Evolutionary conservation across 2,888 invertebrate genomes (phyloP).

Genomic region (Allophyes oxyacanthae): DNA sequence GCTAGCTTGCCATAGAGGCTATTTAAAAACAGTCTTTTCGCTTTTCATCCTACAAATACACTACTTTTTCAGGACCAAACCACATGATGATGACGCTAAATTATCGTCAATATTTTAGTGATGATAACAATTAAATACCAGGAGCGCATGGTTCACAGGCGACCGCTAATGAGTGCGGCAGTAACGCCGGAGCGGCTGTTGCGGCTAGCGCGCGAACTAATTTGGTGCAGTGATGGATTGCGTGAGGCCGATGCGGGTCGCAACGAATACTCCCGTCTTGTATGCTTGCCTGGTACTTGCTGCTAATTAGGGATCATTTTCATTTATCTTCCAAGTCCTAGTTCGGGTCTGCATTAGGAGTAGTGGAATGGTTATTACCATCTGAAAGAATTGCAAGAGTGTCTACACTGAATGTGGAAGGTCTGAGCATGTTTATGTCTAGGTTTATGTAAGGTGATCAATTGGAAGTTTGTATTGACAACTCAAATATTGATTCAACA

Average conservation of each 20-base stretch:
- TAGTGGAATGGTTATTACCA: too few relatives aligned
- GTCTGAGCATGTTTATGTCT: too few relatives aligned
- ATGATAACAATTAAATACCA: constrained; percentile 67
- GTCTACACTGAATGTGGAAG: too few relatives aligned
- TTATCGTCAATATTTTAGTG: constrained; percentile 56
- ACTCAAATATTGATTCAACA: constrained; percentile 18
- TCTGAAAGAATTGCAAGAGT: too few relatives aligned
- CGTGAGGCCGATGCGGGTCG: constrained; percentile 61
- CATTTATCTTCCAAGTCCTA: constrained; percentile 44
- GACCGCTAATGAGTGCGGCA: constrained; percentile 86
- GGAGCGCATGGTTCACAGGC: constrained; percentile 67
- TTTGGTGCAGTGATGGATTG: constrained; percentile 83
- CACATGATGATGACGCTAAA: constrained; percentile 23
- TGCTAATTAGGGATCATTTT: constrained; percentile 57
- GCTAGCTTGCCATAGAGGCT: too few relatives aligned
- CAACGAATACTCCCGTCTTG: constrained; percentile 60
- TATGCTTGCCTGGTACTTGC: constrained; percentile 63
- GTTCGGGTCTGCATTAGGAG: constrained; percentile 5
- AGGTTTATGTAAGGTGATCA: too few relatives aligned
- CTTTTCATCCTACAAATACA: too few relatives aligned
- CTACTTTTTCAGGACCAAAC: too few relatives aligned
- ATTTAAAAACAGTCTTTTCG: too few relatives aligned
- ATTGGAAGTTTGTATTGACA: too few relatives aligned
- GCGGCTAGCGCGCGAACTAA: constrained; percentile 83
- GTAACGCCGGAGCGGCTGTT: constrained; percentile 78